Evolutionary conservation across 2,113 vertebrate species (phyloP).

Genomic region (Lanius collurio): DNA sequence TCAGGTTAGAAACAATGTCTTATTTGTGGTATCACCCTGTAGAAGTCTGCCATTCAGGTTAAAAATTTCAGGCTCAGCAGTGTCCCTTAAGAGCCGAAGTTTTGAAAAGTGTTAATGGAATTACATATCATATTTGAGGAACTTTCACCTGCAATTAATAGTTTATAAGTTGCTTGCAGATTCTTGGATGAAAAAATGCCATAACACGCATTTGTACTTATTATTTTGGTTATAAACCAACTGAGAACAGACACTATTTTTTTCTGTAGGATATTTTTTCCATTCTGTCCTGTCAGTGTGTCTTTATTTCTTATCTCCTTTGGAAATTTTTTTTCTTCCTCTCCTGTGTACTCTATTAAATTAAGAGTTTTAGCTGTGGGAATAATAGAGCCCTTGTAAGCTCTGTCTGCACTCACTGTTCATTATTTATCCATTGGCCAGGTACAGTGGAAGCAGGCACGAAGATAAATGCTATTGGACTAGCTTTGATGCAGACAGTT

Average conservation of each 20-base stretch:
- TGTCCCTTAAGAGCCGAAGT: not conserved
- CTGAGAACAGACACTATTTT: not conserved
- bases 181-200: not conserved
- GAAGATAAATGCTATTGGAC: conserved; percentile 37
- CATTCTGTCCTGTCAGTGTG: not conserved
- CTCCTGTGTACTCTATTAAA: conserved; percentile 29
- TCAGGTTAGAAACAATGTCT: not conserved
- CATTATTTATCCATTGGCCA: conserved; percentile 57
- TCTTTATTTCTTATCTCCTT: conserved; percentile 19
- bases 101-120: not conserved
- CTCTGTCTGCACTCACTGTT: conserved; percentile 23
- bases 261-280: not conserved
- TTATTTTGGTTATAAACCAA: not conserved
- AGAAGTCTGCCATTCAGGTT: not conserved
- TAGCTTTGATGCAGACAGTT: conserved; percentile 45
- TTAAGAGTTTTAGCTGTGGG: not conserved
- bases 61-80: not conserved
- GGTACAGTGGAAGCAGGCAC: not conserved
- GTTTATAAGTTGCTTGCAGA: not conserved
- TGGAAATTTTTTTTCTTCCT: not conserved
- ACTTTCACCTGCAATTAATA: not conserved
- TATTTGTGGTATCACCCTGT: not conserved
- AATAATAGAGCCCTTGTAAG: conserved; percentile 36
- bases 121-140: not conserved
- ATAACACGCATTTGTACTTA: not conserved